A percentile compares a stretch with the other conserved stretches of the same genome.
Conservation (phyloP, 2,113 vertebrate genomes). For the Atherinomorus stipes region DNA sequence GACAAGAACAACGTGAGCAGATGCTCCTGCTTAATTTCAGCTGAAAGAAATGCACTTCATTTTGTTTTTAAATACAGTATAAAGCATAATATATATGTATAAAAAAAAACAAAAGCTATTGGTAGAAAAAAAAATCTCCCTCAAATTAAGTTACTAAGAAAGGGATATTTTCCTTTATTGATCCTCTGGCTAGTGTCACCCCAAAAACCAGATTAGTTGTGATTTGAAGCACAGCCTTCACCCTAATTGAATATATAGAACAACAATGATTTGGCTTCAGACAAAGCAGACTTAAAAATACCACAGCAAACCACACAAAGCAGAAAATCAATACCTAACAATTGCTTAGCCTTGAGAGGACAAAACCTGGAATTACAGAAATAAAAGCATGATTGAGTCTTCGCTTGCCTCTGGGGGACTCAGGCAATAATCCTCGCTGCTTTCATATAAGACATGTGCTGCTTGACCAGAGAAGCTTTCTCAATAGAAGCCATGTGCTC, state of each 20-base stretch:
- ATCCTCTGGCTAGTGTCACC: neutral
- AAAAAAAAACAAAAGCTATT: no score
- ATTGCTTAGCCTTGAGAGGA: conserved; percentile 54
- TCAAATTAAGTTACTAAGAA: no score
- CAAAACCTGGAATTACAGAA: conserved; percentile 58
- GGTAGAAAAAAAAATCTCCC: no score
- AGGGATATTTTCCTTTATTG: neutral
- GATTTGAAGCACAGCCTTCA: conserved; percentile 10
- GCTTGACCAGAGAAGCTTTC: conserved; percentile 35
- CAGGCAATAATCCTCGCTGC: conserved; percentile 40
- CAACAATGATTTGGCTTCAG: conserved; percentile 48
- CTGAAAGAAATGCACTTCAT: no score
- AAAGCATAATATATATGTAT: no score
- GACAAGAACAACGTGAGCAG: no score
- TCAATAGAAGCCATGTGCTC: conserved; percentile 24
- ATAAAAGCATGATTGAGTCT: conserved; percentile 64
- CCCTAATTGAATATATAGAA: conserved; percentile 14
- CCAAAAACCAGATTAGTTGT: conserved; percentile 5
- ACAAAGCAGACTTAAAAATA: conserved; percentile 46
- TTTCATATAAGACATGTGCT: conserved; percentile 42
- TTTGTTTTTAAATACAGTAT: no score
- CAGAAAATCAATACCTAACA: conserved; percentile 62
- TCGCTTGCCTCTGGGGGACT: conserved; percentile 22
- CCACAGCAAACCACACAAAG: conserved; percentile 43
- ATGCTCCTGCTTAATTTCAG: no score